Evolutionary conservation across 2,113 vertebrate species (phyloP), one percentile per base, ranked within the genome.

Genomic region (Bos javanicus): DNA sequence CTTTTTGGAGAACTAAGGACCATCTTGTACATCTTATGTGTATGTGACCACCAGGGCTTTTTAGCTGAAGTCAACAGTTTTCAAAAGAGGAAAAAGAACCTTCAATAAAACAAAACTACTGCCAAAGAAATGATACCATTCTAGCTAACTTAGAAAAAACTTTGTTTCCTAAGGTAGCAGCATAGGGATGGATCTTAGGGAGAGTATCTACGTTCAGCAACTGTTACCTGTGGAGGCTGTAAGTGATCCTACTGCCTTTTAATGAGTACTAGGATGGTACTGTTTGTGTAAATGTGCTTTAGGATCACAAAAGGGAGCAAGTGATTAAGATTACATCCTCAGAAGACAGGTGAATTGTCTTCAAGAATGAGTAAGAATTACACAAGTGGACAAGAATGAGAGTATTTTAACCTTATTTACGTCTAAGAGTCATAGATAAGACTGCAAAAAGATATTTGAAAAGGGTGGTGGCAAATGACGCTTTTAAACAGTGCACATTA

Each of bases 361-460:
- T 97, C 62, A 91, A 50, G 74, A 98, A 93, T 83, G 80, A 82
- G 46, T 46, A 94, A 86, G 50, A 92, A 96, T 76, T 43, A 80
- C 60, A 48, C 50, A 94, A 71, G 56, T 9, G 64, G 48, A 93
- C 7, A 89, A 83, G 46, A 89, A 57, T 12, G 67, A 89, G 54
- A 87, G 54, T 71, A 81, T 82, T 84, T 84, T 92, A 93, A 96
- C 56, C 36, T 84, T 71, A 57, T 46, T 92, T 56, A 90, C 26
- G 87, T 25, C 43, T 67, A 64, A 48, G 57, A 57, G 26, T 91
- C 74, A 76, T 33, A 60, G 62, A 78, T 17, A 57, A 33, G 21
- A 91, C 93, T 90, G 62, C 39, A 82, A 84, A 97, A 71, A 36
- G 48, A 81, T 82, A 71, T 62, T 94, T 92, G 43, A 59, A 56